Evolutionary conservation across 1,140 invertebrate genomes (phyloP).

Genomic region (Gonioctena quinquepunctata): DNA sequence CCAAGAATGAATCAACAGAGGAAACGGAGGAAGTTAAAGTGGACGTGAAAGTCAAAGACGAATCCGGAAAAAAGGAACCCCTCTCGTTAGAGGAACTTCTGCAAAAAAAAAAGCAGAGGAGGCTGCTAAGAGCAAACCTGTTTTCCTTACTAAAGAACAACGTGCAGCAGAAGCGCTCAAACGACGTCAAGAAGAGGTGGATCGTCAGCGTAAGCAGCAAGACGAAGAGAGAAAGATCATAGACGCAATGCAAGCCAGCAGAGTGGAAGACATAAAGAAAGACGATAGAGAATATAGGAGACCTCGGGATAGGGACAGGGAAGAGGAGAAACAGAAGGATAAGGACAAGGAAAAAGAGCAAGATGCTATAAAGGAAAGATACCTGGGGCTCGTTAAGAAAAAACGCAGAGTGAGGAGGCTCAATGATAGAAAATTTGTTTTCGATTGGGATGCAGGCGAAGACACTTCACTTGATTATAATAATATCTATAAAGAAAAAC

Average conservation of each 20-base stretch:
- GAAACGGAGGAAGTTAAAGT: slow-evolving; percentile 55
- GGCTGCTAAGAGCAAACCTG: slow-evolving; percentile 89
- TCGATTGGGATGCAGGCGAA: slow-evolving; percentile 99
- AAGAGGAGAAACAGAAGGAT: slow-evolving; percentile 58
- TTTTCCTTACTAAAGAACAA: slow-evolving; percentile 97
- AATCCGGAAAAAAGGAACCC: slow-evolving; percentile 77
- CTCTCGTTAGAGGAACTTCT: slow-evolving; percentile 91
- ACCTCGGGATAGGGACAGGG: slow-evolving; percentile 57
- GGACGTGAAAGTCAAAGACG: slow-evolving; percentile 53
- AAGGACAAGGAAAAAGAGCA: slow-evolving; percentile 91
- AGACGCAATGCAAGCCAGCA: slow-evolving; percentile 38
- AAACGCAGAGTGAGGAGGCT: slow-evolving; percentile 88
- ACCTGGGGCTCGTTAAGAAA: slow-evolving; percentile 93
- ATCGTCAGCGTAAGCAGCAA: slow-evolving; percentile 65
- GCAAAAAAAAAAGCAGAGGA: slow-evolving; percentile 97
- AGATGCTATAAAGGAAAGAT: slow-evolving; percentile 92
- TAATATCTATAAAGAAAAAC: slow-evolving; percentile 92
- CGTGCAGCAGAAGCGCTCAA: slow-evolving; percentile 86
- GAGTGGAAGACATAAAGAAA: slow-evolving; percentile 40
- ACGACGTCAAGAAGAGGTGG: slow-evolving; percentile 85
- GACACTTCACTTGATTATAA: slow-evolving; percentile 99
- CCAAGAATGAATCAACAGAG: slow-evolving; percentile 31
- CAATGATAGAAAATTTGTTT: slow-evolving; percentile 99
- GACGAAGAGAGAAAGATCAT: slow-evolving; percentile 73
- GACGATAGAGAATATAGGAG: slow-evolving; percentile 44